These are phyloP conservation scores for Drosophila leonis DNA, from an alignment of 2,888 invertebrate species.

Conservation along the genomic window DNA sequence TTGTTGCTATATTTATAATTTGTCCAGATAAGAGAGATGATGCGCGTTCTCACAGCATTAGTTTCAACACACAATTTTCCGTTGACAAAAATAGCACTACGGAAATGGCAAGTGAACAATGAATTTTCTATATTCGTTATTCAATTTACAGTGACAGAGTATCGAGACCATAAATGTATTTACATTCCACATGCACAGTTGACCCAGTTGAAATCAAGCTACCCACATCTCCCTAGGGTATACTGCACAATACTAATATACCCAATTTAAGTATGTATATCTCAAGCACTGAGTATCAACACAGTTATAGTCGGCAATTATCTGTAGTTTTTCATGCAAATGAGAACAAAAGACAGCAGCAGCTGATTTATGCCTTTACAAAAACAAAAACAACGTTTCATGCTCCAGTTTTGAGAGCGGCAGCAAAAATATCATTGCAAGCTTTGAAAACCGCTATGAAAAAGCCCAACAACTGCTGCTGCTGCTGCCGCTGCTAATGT, in stretches of 20 bases:
- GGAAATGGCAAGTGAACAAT: conserved; percentile 22
- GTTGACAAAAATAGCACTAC: conserved; percentile 50
- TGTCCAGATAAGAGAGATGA: conserved; percentile 44
- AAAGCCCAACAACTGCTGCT: conserved; percentile 33
- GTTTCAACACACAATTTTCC: conserved; percentile 67
- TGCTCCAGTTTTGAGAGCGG: conserved; percentile 55
- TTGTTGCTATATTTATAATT: conserved; percentile 42
- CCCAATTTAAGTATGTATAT: conserved; percentile 1
- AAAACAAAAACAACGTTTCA: conserved; percentile 26
- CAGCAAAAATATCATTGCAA: conserved; percentile 35
- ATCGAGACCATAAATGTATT: conserved; percentile 11
- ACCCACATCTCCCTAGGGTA: too few species aligned
- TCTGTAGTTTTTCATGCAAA: conserved; percentile 54
- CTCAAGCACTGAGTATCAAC: conserved; percentile 20
- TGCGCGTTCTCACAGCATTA: conserved; percentile 17
- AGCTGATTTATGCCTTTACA: conserved; percentile 39
- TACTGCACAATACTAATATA: background rate
- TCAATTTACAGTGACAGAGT: conserved; percentile 18
- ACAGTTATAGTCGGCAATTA: conserved; percentile 54
- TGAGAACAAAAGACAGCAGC: conserved; percentile 42
- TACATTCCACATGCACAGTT: background rate
- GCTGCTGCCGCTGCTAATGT: background rate
- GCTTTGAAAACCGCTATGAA: conserved; percentile 24
- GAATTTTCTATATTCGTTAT: conserved; percentile 2
- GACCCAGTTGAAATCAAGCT: background rate